Conservation (phyloP, 2,888 invertebrate species). For the Drosophila borborema region DNA sequence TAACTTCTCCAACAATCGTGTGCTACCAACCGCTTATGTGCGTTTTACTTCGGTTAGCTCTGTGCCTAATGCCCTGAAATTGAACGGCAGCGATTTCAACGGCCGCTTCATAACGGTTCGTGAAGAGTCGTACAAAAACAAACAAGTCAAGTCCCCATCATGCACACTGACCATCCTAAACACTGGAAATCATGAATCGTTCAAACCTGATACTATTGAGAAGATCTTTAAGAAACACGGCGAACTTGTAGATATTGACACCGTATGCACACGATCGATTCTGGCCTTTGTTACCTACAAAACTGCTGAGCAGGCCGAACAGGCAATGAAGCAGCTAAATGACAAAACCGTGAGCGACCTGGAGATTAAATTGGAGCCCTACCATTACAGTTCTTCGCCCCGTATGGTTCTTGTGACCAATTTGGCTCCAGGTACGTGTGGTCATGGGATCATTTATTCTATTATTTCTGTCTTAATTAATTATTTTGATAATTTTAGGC, state of each 20-base stretch:
- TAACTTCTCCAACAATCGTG: slow-evolving; percentile 41
- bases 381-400: slow-evolving; percentile 14
- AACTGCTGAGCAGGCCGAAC: slow-evolving; percentile 41
- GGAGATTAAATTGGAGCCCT: slow-evolving; percentile 60
- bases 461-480: no score
- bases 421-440: slow-evolving; percentile 39
- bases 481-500: slow-evolving; percentile 20
- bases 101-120: slow-evolving; percentile 63
- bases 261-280: slow-evolving; percentile 60
- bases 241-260: slow-evolving; percentile 58
- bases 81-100: slow-evolving; percentile 65
- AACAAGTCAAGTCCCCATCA: slow-evolving; percentile 25
- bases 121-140: background rate
- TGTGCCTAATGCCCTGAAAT: slow-evolving; percentile 50
- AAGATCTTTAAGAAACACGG: slow-evolving; percentile 73
- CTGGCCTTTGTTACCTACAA: slow-evolving; percentile 73
- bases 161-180: slow-evolving; percentile 65
- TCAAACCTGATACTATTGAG: slow-evolving; percentile 40
- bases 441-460: background rate
- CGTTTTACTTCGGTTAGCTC: slow-evolving; percentile 47
- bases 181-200: slow-evolving; percentile 47
- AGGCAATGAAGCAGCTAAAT: slow-evolving; percentile 61
- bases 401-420: slow-evolving; percentile 53
- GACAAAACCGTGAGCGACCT: slow-evolving; percentile 62
- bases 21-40: slow-evolving; percentile 56